Evolutionary conservation across 2,113 vertebrate species (phyloP).

Genomic region (Calyptomena viridis): DNA sequence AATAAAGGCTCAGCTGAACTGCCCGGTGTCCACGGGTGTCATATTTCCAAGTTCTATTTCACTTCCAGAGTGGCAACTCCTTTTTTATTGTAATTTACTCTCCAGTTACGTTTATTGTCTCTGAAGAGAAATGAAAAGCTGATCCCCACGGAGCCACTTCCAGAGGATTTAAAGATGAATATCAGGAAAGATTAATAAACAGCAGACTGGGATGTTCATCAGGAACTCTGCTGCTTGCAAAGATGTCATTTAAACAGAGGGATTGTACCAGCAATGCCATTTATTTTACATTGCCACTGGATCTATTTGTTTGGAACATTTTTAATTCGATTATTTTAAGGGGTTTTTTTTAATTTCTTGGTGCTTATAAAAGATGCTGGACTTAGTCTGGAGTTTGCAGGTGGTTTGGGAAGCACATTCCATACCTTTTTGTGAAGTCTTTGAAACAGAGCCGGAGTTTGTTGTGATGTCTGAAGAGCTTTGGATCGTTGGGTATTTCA

Average conservation of each 20-base stretch:
- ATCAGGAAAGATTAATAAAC: not conserved
- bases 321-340: not conserved
- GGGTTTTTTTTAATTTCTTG: not conserved
- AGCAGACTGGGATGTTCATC: not conserved
- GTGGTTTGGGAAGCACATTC: not conserved
- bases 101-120: not conserved
- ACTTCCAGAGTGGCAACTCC: not conserved
- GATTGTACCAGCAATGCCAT: not conserved
- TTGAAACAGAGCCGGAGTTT: slow-evolving; percentile 98
- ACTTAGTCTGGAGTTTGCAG: not conserved
- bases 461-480: slow-evolving; percentile 98
- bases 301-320: not conserved
- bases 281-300: not conserved
- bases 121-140: not conserved
- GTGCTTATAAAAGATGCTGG: not conserved
- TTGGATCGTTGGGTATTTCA: slow-evolving; percentile 96
- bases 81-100: not conserved
- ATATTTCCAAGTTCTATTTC: not conserved
- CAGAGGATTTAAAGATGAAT: not conserved
- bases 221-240: not conserved
- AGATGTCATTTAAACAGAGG: not conserved
- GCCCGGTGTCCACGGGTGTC: not conserved
- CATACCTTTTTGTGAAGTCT: slow-evolving; percentile 97
- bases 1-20: not conserved
- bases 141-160: not conserved